These are phyloP conservation scores for Acipenser transmontanus DNA, from an alignment of 2,797 vertebrate species.

Conservation along the genomic window DNA sequence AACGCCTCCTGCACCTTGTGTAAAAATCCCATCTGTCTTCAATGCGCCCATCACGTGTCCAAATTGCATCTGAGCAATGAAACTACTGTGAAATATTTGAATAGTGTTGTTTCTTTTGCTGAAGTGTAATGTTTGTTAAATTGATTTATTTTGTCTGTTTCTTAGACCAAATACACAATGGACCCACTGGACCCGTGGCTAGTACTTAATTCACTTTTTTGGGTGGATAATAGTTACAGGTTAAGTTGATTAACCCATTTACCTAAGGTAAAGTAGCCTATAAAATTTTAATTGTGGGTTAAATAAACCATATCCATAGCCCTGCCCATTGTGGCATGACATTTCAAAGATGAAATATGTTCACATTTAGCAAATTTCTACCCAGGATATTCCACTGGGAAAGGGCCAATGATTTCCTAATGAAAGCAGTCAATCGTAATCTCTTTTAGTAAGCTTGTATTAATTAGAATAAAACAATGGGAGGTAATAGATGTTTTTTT, in stretches of 20 bases:
- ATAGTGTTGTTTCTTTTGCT: too few species aligned
- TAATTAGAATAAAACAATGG: constrained; percentile 59
- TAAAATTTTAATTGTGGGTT: constrained; percentile 73
- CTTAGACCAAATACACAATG: too few species aligned
- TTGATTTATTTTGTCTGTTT: too few species aligned
- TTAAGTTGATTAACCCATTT: constrained; percentile 66
- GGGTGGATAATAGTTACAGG: too few species aligned
- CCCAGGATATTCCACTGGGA: constrained; percentile 52
- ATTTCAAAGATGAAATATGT: constrained; percentile 74
- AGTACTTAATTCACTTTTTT: too few species aligned
- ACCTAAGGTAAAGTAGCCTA: constrained; percentile 62
- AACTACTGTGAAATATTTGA: too few species aligned
- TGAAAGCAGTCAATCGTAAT: constrained; percentile 69
- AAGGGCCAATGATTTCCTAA: constrained; percentile 70
- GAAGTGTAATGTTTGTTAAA: too few species aligned
- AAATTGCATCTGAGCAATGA: too few species aligned
- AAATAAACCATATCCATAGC: constrained; percentile 63
- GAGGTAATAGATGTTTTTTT: constrained; percentile 23
- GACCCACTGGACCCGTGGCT: too few species aligned
- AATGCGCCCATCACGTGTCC: too few species aligned
- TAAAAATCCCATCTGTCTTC: too few species aligned
- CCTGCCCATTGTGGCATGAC: constrained; percentile 51
- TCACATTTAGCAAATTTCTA: constrained; percentile 61
- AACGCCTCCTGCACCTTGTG: too few species aligned
- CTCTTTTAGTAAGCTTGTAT: constrained; percentile 60